Percentiles rank a stretch among this genome's conserved stretches.
These are phyloP conservation scores for Exephanes ischioxanthus DNA, from an alignment of 2,888 invertebrate species.

Conservation along the genomic window DNA sequence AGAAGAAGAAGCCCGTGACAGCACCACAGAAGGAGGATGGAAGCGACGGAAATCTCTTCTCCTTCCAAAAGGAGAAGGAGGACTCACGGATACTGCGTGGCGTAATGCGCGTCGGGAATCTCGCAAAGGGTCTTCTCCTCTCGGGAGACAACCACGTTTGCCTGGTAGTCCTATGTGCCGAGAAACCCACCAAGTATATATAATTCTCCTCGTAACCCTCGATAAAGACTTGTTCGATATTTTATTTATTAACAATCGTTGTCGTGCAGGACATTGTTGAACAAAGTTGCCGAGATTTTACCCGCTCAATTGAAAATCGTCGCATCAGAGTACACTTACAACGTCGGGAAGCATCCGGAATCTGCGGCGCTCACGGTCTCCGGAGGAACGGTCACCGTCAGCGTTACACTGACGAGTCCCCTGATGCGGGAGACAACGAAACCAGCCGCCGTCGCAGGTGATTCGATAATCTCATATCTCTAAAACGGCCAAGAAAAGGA, in stretches of 20 bases:
- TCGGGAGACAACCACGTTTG: conserved; percentile 96
- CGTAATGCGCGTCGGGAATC: conserved; percentile 97
- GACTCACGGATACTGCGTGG: conserved; percentile 93
- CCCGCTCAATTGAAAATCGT: conserved; percentile 92
- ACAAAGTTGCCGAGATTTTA: conserved; percentile 94
- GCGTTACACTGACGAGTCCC: conserved; percentile 96
- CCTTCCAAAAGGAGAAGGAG: conserved; percentile 90
- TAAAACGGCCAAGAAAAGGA: conserved; percentile 84
- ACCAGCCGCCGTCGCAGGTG: conserved; percentile 79
- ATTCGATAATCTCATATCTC: conserved; percentile 76
- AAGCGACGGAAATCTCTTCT: conserved; percentile 89
- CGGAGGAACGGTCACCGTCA: conserved; percentile 92
- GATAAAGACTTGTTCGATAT: background rate
- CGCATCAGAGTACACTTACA: conserved; percentile 92
- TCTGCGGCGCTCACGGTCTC: conserved; percentile 94
- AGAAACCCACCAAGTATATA: conserved; percentile 92
- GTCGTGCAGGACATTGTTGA: conserved; percentile 89
- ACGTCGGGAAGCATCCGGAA: conserved; percentile 93
- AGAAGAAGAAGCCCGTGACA: conserved; percentile 85
- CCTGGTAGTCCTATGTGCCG: conserved; percentile 97
- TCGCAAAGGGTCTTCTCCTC: conserved; percentile 95
- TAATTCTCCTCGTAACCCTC: background rate
- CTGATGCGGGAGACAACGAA: conserved; percentile 92
- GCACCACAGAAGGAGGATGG: conserved; percentile 88
- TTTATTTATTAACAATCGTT: conserved; percentile 1